Conservation (phyloP, 2,888 invertebrate genomes). For the Calliphora vomitoria region DNA sequence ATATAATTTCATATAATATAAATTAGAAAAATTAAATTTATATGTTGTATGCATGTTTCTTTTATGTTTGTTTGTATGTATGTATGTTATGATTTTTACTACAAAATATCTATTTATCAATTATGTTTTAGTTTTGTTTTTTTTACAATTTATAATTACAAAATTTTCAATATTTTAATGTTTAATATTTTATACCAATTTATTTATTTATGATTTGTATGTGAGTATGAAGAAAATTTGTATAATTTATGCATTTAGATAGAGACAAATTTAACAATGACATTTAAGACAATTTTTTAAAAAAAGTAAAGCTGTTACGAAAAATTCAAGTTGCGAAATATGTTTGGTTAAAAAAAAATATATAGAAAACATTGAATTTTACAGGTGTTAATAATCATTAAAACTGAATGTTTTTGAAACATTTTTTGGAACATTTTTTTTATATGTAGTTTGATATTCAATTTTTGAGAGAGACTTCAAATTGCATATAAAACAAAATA, state of each 20-base stretch:
- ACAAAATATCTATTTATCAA: slow-evolving; percentile 33
- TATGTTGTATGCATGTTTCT: not conserved
- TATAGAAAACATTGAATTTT: no score
- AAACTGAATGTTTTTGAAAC: no score
- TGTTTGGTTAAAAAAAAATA: no score
- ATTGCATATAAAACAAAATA: no score
- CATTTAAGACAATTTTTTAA: not conserved
- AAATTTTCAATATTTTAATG: slow-evolving; percentile 12
- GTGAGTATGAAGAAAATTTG: slow-evolving; percentile 15
- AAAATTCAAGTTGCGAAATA: not conserved
- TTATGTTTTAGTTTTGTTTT: not conserved
- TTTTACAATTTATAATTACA: slow-evolving; percentile 62
- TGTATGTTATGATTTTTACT: slow-evolving; percentile 32
- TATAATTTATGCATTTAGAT: slow-evolving; percentile 22
- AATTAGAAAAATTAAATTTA: slow-evolving; percentile 18
- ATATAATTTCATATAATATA: slow-evolving; percentile 9
- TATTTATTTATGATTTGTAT: slow-evolving; percentile 23
- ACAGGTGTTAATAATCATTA: no score
- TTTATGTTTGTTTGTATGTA: not conserved
- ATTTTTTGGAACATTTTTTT: no score
- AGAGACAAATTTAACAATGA: not conserved
- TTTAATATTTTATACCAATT: slow-evolving; percentile 30
- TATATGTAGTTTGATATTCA: no score
- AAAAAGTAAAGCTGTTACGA: not conserved
- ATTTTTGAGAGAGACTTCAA: no score